Evolutionary conservation across 92 coral and sea anemone species (phyloP).

Genomic region (Phenganax marumi): DNA sequence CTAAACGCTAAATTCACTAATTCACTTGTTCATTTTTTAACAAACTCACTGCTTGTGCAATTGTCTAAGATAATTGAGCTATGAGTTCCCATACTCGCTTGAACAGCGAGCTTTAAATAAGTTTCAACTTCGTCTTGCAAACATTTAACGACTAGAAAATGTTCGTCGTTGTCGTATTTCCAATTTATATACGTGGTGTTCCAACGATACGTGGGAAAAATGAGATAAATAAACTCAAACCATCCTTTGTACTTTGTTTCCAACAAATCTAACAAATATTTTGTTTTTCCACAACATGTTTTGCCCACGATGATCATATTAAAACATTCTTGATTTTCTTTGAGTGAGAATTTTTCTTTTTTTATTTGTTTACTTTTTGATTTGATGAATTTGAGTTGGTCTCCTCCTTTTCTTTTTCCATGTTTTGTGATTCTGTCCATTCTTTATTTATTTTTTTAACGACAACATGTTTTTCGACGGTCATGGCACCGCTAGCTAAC

Average conservation of each 20-base stretch:
- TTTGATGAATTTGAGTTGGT: no score
- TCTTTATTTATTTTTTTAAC: no score
- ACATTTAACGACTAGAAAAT: not conserved
- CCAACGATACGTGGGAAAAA: not conserved
- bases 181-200: slow-evolving; percentile 10
- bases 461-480: no score
- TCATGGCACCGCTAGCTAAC: no score
- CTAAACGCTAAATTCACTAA: slow-evolving; percentile 22
- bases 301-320: not conserved
- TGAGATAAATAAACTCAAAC: slow-evolving; percentile 37
- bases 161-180: not conserved
- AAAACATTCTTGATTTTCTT: no score
- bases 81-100: not conserved
- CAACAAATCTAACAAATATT: slow-evolving; percentile 32
- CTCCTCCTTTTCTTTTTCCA: no score
- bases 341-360: no score
- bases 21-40: slow-evolving; percentile 2
- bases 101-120: not conserved
- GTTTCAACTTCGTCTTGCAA: not conserved
- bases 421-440: no score
- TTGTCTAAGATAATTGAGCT: slow-evolving; percentile 11
- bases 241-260: slow-evolving; percentile 21
- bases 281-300: no score
- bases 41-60: not conserved
- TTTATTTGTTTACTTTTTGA: no score